Conservation (phyloP, 2,113 vertebrate species). For the Trogon surrucura region DNA sequence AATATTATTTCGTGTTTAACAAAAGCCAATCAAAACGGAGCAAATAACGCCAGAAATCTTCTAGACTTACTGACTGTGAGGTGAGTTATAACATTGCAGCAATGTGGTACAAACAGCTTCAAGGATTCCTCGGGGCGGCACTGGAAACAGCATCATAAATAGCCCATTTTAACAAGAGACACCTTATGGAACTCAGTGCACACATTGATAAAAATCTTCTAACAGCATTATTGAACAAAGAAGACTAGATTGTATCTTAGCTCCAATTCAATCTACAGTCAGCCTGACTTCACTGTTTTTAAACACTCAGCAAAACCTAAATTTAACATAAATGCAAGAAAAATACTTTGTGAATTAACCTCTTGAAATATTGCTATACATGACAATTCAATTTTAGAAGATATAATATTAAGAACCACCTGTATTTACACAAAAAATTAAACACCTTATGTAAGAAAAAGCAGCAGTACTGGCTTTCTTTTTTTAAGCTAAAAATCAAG, state of each 20-base stretch:
- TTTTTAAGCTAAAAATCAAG: neutral
- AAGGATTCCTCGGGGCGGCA: constrained; percentile 93
- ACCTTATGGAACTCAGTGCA: neutral
- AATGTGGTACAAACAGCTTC: constrained; percentile 95
- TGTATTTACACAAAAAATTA: neutral
- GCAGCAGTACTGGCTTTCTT: neutral
- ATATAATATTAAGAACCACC: neutral
- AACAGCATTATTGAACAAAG: neutral
- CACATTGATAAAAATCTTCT: neutral
- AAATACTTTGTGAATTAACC: neutral
- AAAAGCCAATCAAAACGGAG: neutral
- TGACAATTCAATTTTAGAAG: neutral
- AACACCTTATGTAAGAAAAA: neutral
- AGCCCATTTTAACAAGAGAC: neutral
- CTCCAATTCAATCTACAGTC: neutral
- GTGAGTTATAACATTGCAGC: constrained; percentile 91
- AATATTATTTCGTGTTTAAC: neutral
- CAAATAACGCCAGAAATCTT: neutral
- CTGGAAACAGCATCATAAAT: constrained; percentile 76
- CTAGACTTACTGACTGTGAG: constrained; percentile 92
- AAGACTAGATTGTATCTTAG: neutral
- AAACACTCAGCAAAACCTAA: neutral
- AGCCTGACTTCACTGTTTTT: neutral
- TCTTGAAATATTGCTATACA: neutral
- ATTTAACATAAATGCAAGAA: neutral